A percentile compares a stretch with the other conserved stretches of the same genome.
Conservation (phyloP, 2,888 invertebrate genomes). For the Unio delphinus region DNA sequence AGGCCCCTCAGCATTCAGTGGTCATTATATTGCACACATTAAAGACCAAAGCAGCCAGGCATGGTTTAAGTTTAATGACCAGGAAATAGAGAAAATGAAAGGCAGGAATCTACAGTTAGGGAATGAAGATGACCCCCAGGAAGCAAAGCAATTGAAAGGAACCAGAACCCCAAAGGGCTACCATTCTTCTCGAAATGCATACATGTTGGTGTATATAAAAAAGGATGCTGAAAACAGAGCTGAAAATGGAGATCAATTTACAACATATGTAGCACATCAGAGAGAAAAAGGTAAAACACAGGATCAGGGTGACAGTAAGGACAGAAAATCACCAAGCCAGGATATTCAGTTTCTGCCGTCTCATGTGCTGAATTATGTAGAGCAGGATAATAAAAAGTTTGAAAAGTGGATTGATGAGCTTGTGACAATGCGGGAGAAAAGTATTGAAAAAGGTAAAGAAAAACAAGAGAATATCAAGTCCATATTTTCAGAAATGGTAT, state of each 20-base stretch:
- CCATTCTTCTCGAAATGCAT: slow-evolving; percentile 77
- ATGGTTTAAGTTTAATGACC: slow-evolving; percentile 81
- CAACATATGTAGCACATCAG: neutral
- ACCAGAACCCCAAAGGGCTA: slow-evolving; percentile 66
- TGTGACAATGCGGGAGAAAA: slow-evolving; percentile 47
- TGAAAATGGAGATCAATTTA: slow-evolving; percentile 1
- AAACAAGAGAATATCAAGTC: slow-evolving; percentile 57
- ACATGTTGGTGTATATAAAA: slow-evolving; percentile 77
- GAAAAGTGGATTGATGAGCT: slow-evolving; percentile 69
- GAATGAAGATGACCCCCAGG: slow-evolving; percentile 72
- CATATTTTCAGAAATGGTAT: slow-evolving; percentile 42
- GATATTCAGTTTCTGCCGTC: slow-evolving; percentile 19
- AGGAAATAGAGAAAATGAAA: slow-evolving; percentile 71
- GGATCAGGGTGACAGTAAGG: slow-evolving; percentile 1
- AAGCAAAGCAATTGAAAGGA: slow-evolving; percentile 40
- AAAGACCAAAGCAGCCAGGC: slow-evolving; percentile 73
- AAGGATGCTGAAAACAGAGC: slow-evolving; percentile 8
- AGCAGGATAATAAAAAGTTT: slow-evolving; percentile 70
- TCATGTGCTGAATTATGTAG: slow-evolving; percentile 53
- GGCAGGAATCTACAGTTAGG: slow-evolving; percentile 69
- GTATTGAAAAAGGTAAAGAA: slow-evolving; percentile 55
- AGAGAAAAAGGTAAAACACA: slow-evolving; percentile 15
- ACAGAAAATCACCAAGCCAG: slow-evolving; percentile 2
- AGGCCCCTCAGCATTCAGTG: slow-evolving; percentile 78
- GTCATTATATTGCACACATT: slow-evolving; percentile 79